These are phyloP conservation scores for Sarcoramphus papa DNA, from an alignment of 2,797 vertebrate genomes.

Conservation along the genomic window DNA sequence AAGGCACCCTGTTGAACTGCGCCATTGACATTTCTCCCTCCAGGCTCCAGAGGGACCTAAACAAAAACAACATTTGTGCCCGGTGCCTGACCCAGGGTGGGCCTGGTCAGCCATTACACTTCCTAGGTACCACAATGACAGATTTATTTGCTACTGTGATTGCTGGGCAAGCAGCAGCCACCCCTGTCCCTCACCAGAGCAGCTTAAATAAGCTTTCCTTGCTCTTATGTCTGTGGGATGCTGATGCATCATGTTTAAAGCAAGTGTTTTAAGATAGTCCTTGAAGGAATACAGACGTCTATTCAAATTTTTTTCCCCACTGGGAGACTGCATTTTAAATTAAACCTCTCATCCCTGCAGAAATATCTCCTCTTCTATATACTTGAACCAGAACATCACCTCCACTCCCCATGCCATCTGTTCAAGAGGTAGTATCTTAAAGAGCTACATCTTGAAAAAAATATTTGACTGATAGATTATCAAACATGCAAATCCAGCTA, in stretches of 20 bases:
- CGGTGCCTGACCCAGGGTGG: not conserved
- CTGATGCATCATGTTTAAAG: not conserved
- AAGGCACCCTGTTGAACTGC: not conserved
- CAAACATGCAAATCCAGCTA: not conserved
- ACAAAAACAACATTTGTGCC: conserved; percentile 4
- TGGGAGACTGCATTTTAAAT: not conserved
- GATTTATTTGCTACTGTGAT: not conserved
- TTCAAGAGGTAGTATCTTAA: not conserved
- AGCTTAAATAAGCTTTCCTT: not conserved
- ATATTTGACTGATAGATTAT: not conserved
- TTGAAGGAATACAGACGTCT: not conserved
- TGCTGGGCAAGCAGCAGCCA: not conserved
- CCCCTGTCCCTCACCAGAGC: not conserved
- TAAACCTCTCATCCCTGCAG: not conserved
- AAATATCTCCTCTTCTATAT: not conserved
- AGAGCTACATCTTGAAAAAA: not conserved
- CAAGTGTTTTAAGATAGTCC: not conserved
- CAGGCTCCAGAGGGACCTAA: not conserved
- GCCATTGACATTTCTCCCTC: not conserved
- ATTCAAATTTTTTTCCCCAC: not conserved
- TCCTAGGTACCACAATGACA: not conserved
- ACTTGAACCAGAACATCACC: not conserved
- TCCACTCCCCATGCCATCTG: not conserved
- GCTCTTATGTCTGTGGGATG: not conserved
- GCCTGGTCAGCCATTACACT: not conserved